A percentile compares a stretch with the other conserved stretches of the same genome.
Conservation (phyloP, 2,113 vertebrate species). For the Odobenus rosmarus region DNA sequence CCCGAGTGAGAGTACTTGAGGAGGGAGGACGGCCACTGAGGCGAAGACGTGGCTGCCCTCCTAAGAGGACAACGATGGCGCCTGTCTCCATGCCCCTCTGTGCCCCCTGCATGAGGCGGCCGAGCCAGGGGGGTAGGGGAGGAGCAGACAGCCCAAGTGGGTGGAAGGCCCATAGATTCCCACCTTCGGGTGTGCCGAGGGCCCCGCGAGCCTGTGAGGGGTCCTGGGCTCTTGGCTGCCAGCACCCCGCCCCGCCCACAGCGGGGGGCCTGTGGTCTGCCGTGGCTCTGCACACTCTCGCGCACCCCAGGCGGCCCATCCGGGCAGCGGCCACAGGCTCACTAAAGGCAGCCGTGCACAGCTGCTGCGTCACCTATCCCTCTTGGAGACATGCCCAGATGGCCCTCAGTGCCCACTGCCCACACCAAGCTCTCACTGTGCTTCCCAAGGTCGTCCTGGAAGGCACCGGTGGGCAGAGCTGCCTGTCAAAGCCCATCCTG, state of each 20-base stretch:
- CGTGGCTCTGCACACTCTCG: fast-evolving
- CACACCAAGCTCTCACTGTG: not conserved
- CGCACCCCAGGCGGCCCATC: fast-evolving
- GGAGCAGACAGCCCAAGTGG: not conserved
- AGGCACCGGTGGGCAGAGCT: not conserved
- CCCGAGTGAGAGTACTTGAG: not conserved
- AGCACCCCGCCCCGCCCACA: not conserved
- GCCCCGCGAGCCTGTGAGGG: not conserved
- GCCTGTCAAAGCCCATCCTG: not conserved
- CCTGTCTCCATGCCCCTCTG: too few relatives aligned
- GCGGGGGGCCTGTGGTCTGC: not conserved
- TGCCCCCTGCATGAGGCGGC: not conserved
- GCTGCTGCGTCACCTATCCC: not conserved
- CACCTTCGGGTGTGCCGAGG: fast-evolving
- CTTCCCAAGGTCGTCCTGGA: not conserved
- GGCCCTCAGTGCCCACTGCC: too few relatives aligned
- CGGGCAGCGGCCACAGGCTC: fast-evolving
- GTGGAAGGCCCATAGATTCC: not conserved
- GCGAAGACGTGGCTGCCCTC: not conserved
- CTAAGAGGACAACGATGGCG: fast-evolving
- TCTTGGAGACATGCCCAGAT: not conserved
- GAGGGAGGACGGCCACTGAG: not conserved
- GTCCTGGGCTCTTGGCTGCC: not conserved
- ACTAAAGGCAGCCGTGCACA: not conserved
- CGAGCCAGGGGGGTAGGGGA: too few relatives aligned